These are phyloP conservation scores for Chesias legatella DNA, from an alignment of 2,888 invertebrate species.

Conservation along the genomic window DNA sequence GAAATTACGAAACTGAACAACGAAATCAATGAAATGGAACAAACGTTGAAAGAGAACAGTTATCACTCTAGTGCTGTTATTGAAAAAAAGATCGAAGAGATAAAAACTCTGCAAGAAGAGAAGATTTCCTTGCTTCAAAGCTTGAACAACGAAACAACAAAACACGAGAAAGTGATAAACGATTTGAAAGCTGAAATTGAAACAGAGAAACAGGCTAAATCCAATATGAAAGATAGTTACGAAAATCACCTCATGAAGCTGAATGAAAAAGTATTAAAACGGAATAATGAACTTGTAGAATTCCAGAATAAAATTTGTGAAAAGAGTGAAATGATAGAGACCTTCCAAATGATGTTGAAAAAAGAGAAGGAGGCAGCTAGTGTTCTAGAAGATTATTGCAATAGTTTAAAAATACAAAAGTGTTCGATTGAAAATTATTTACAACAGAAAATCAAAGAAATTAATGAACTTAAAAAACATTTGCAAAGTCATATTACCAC, in stretches of 20 bases:
- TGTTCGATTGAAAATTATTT: conserved; percentile 37
- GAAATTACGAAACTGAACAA: conserved; percentile 58
- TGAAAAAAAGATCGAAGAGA: conserved; percentile 55
- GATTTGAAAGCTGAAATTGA: conserved; percentile 50
- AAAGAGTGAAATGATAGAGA: conserved; percentile 59
- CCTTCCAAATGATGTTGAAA: conserved; percentile 46
- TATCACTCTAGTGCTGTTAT: conserved; percentile 46
- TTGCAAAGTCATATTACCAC: conserved; percentile 35
- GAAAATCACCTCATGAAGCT: conserved; percentile 61
- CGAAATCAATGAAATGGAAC: conserved; percentile 60
- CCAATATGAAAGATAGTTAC: conserved; percentile 54
- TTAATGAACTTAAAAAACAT: conserved; percentile 38
- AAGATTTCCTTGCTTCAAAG: conserved; percentile 57
- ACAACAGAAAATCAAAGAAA: conserved; percentile 41
- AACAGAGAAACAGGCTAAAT: conserved; percentile 49
- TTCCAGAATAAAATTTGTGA: conserved; percentile 58
- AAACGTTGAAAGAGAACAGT: conserved; percentile 49
- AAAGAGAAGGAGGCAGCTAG: conserved; percentile 48
- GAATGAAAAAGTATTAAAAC: conserved; percentile 63
- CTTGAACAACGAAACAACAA: conserved; percentile 54
- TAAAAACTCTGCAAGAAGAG: conserved; percentile 62
- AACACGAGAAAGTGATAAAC: conserved; percentile 49
- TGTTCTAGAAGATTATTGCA: conserved; percentile 43
- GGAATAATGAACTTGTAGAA: conserved; percentile 67
- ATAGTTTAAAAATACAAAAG: conserved; percentile 37